phyloP scores from a whole-genome alignment of 2,113 vertebrate genomes.

The Numida meleagris region DNA sequence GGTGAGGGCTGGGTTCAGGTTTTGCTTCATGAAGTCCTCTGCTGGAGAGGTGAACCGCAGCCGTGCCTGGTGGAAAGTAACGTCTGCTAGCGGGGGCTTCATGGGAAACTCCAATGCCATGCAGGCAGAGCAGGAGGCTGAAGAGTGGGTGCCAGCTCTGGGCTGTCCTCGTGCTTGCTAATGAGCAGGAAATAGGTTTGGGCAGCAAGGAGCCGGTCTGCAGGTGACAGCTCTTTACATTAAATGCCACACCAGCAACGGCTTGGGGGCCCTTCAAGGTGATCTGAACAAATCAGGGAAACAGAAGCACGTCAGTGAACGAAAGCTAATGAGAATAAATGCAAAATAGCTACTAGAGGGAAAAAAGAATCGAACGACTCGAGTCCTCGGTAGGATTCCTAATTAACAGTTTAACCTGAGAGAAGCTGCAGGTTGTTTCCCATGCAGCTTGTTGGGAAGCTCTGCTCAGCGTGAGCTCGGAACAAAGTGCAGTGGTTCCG shows the following conservation, averaged over 20 bases:
- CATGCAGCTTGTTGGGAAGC: not conserved
- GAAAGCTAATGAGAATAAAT: not conserved
- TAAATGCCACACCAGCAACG: not conserved
- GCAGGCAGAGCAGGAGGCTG: not conserved
- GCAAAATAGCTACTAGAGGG: not conserved
- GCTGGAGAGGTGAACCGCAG: accelerated
- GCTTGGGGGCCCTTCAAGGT: not conserved
- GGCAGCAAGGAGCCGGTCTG: accelerated
- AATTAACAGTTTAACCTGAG: not conserved
- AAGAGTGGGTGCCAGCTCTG: too few relatives aligned
- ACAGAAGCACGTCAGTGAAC: not conserved
- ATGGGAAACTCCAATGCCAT: accelerated
- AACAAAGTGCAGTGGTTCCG: accelerated
- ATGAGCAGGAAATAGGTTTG: not conserved
- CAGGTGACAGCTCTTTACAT: not conserved
- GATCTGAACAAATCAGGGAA: not conserved
- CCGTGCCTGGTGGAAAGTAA: not conserved
- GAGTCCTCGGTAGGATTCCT: not conserved
- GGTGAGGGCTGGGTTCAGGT: not conserved
- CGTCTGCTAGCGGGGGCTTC: accelerated
- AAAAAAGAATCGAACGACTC: not conserved
- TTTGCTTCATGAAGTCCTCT: not conserved
- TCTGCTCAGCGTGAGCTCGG: not conserved
- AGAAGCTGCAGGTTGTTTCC: not conserved
- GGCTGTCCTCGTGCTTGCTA: not conserved